Conservation (phyloP, 1,140 invertebrate species). For the Papilio helenus region DNA sequence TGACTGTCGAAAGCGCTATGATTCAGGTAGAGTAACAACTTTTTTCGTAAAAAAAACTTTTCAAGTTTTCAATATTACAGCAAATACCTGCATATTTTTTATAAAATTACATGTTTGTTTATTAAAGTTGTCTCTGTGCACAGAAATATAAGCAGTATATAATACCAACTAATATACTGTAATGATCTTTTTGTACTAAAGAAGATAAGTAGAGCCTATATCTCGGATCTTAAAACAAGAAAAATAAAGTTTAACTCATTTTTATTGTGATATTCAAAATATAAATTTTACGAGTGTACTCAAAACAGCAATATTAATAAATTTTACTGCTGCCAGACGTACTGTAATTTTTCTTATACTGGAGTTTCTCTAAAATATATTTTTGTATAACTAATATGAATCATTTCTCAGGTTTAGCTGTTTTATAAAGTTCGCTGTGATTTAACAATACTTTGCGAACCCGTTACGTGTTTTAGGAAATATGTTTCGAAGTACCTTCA, state of each 20-base stretch:
- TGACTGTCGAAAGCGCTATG: constrained; percentile 95
- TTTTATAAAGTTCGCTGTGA: constrained; percentile 17
- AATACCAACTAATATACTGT: no score
- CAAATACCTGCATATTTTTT: not conserved
- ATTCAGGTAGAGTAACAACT: constrained; percentile 86
- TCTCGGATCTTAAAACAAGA: constrained; percentile 33
- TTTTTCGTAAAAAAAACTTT: not conserved
- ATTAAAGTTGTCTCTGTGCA: not conserved
- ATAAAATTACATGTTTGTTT: no score
- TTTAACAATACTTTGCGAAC: not conserved
- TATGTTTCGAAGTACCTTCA: not conserved
- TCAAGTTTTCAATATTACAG: not conserved
- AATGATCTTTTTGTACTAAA: not conserved
- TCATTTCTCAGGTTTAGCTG: constrained; percentile 5
- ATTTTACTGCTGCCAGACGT: constrained; percentile 35
- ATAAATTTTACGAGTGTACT: constrained; percentile 37
- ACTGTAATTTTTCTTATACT: constrained; percentile 3
- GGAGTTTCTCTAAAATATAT: not conserved
- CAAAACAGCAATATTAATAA: constrained; percentile 38
- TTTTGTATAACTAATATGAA: not conserved
- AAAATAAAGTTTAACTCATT: constrained; percentile 34
- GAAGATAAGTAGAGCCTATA: constrained; percentile 27
- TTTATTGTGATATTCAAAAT: constrained; percentile 39
- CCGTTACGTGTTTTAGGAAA: constrained; percentile 9
- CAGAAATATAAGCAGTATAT: not conserved